These are phyloP conservation scores for Himalopsyche tibetana DNA, from an alignment of 2,888 invertebrate genomes.

Conservation along the genomic window DNA sequence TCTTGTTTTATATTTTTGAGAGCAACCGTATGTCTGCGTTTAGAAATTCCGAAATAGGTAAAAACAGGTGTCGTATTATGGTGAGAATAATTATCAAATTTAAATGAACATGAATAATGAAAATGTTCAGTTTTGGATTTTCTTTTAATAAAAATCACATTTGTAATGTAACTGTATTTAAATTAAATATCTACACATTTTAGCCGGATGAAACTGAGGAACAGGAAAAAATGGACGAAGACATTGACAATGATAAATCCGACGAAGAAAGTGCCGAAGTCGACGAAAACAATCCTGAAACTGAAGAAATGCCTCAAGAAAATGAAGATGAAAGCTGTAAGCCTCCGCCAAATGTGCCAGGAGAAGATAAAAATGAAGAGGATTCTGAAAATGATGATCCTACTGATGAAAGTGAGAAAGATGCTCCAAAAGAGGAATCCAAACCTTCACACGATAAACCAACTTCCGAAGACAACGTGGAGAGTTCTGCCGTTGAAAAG, in stretches of 20 bases:
- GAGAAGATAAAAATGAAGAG: conserved; percentile 63
- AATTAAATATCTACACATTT: conserved; percentile 60
- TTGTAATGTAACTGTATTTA: too few species aligned
- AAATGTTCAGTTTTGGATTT: too few species aligned
- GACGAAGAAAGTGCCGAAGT: conserved; percentile 66
- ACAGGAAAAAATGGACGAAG: conserved; percentile 74
- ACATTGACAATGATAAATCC: conserved; percentile 72
- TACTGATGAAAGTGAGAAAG: conserved; percentile 64
- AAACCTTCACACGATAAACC: conserved; percentile 75
- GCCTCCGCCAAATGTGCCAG: conserved; percentile 50
- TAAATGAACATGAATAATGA: too few species aligned
- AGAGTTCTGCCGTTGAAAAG: conserved; percentile 74
- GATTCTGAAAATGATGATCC: conserved; percentile 68
- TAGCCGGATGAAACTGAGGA: conserved; percentile 70
- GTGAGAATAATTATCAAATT: too few species aligned
- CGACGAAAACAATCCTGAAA: conserved; percentile 67
- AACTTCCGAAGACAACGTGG: conserved; percentile 74
- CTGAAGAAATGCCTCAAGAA: conserved; percentile 71
- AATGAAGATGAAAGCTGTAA: conserved; percentile 65
- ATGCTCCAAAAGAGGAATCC: conserved; percentile 75
- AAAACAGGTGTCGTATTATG: too few species aligned
- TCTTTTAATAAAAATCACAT: too few species aligned
- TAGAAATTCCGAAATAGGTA: too few species aligned
- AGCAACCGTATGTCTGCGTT: too few species aligned
- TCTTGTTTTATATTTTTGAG: too few species aligned